These are phyloP conservation scores for Cebus imitator DNA, from an alignment of 2,113 vertebrate species.

Conservation along the genomic window DNA sequence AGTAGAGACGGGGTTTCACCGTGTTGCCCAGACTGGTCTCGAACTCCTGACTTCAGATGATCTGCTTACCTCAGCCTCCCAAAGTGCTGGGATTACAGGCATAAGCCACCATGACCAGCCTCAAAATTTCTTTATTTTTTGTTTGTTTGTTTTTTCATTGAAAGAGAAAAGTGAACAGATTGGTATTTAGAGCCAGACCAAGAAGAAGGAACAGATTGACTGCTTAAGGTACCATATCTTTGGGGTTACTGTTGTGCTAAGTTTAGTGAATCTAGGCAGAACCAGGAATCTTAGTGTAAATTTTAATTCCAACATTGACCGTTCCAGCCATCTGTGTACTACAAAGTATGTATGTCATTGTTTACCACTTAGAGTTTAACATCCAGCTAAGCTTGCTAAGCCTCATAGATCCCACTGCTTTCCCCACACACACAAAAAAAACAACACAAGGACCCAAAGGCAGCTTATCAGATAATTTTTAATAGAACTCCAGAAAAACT, in stretches of 20 bases:
- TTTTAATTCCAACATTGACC: slow-evolving; percentile 25
- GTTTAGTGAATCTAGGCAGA: slow-evolving; percentile 22
- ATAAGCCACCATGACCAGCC: too few relatives aligned
- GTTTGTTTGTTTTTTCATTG: slow-evolving; percentile 2
- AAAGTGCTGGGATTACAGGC: too few relatives aligned
- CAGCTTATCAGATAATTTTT: slow-evolving; percentile 70
- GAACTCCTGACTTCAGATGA: too few relatives aligned
- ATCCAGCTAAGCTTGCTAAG: not conserved
- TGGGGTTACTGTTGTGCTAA: not conserved
- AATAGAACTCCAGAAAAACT: slow-evolving; percentile 61
- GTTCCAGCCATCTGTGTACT: slow-evolving; percentile 22
- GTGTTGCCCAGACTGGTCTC: too few relatives aligned
- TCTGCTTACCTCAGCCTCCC: too few relatives aligned
- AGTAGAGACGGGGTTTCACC: too few relatives aligned
- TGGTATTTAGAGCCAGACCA: not conserved
- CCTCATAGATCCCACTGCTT: not conserved
- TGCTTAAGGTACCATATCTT: slow-evolving; percentile 7
- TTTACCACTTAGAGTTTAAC: slow-evolving; percentile 38
- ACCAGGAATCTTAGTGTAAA: not conserved
- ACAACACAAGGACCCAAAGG: slow-evolving; percentile 4
- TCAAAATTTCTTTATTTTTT: too few relatives aligned
- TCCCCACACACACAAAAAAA: slow-evolving; percentile 15
- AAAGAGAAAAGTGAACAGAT: slow-evolving; percentile 30
- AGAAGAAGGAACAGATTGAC: slow-evolving; percentile 44
- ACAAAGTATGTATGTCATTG: not conserved